Evolutionary conservation across 2,888 invertebrate genomes (phyloP), one percentile per base, ranked within the genome.

Genomic region (Xestobium rufovillosum): DNA sequence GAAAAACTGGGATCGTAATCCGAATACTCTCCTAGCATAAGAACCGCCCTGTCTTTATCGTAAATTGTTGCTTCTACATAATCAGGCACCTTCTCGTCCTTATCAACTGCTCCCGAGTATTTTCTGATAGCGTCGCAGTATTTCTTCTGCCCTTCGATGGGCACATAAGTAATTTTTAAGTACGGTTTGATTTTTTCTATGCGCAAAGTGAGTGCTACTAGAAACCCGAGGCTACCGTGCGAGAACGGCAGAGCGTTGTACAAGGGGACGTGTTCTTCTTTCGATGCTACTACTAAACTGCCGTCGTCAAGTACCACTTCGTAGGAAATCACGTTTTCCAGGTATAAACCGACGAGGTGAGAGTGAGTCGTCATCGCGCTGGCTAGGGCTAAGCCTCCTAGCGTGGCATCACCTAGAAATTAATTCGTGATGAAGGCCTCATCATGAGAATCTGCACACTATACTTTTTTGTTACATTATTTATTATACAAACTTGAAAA

Each of bases 291-390:
- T 8, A 77, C 72, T 17, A 78, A 52, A 31, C 72, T 70, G 0
- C 80, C 80, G 59, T 79, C 76, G 1, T 70, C 73, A 2, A 78
- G 60, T 2, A 81, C 71, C 0, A 80, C 73, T 51, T 82, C 80
- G 60, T 78, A 81, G 38, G 76, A 73, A 3, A 65, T 65, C 31
- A 81, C 70, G 1, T 72, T 74, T 58, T 81, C 81, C 53, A 80
- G 80, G 62, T 77, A 81, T 14, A 81, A 67, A 11, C 80, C 80
- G n/a, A 74, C 75, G 56, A 78, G 78, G 60, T 81, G 80, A 0
- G 80, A 80, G 60, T 80, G 78, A 0, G 80, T 80, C 1, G 80
- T 80, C 80, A 81, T 81, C n/a, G 80, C 80, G 0, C 76, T 75
- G 9, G 78, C 80, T 56, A 81, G 68, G 0, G 80, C 80, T 13